Evolutionary conservation across 30 jellyfish, hydroid and myxozoan species (phyloP).

Genomic region (Pseudorhiza aurosa): DNA sequence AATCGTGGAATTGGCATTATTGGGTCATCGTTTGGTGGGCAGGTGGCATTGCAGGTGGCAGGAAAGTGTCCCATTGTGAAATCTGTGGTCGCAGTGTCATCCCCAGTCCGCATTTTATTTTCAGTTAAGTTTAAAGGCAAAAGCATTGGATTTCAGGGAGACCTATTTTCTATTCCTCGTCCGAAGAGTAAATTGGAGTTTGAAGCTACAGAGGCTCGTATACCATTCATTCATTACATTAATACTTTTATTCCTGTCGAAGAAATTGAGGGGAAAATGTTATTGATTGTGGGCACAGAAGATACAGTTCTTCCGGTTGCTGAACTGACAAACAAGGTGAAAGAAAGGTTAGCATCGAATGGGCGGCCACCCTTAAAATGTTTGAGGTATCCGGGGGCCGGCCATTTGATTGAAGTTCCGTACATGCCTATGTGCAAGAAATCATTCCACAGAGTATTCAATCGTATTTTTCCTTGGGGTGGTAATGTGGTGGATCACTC

Average conservation of each 20-base stretch:
- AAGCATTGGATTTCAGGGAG: slow-evolving; percentile 5
- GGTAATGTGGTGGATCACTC: slow-evolving; percentile 57
- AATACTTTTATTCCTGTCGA: slow-evolving; percentile 55
- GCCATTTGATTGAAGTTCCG: slow-evolving; percentile 84
- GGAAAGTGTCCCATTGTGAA: slow-evolving; percentile 24
- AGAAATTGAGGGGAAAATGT: slow-evolving; percentile 27
- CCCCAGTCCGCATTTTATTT: neutral
- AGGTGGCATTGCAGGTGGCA: slow-evolving; percentile 23
- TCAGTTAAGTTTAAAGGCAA: slow-evolving; percentile 16
- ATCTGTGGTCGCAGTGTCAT: slow-evolving; percentile 45
- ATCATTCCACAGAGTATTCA: slow-evolving; percentile 19
- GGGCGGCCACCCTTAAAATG: neutral
- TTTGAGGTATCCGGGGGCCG: slow-evolving; percentile 64
- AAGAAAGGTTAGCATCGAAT: neutral
- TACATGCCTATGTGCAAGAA: slow-evolving; percentile 69
- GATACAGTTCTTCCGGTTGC: neutral
- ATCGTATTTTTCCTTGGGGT: slow-evolving; percentile 42
- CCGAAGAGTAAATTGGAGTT: neutral
- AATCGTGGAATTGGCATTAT: slow-evolving; percentile 62
- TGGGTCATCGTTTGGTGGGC: slow-evolving; percentile 61
- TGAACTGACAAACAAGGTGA: slow-evolving; percentile 2
- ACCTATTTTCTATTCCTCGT: neutral
- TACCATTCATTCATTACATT: neutral
- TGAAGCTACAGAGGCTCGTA: neutral
- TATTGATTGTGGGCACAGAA: slow-evolving; percentile 41